These are phyloP conservation scores for Tineola bisselliella DNA, from an alignment of 2,888 invertebrate genomes.

Conservation along the genomic window DNA sequence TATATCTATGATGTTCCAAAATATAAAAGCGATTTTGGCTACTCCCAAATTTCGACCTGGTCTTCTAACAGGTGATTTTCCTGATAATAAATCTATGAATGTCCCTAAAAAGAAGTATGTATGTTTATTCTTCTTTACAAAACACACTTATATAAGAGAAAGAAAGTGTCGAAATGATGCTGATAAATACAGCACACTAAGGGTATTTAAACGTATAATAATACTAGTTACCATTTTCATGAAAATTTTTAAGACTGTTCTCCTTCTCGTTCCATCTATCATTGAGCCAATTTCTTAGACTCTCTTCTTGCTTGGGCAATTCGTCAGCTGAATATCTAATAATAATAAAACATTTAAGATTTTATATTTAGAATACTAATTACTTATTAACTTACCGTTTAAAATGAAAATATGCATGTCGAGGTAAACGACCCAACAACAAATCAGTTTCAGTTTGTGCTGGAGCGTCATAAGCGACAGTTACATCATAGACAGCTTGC, in stretches of 20 bases:
- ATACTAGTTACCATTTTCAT: constrained; percentile 64
- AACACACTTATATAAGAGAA: too few relatives aligned
- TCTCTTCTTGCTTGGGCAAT: constrained; percentile 67
- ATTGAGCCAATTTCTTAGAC: constrained; percentile 71
- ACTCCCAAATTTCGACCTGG: constrained; percentile 31
- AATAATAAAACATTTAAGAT: constrained; percentile 15
- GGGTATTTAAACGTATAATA: too few relatives aligned
- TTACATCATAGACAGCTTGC: constrained; percentile 85
- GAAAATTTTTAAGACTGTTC: constrained; percentile 66
- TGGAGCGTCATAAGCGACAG: constrained; percentile 82
- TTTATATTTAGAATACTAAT: too few relatives aligned
- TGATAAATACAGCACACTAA: too few relatives aligned
- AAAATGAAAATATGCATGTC: constrained; percentile 80
- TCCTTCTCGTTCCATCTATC: constrained; percentile 76
- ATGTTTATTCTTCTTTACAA: not conserved
- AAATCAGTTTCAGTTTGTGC: constrained; percentile 81
- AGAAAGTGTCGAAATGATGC: too few relatives aligned
- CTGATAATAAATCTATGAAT: constrained; percentile 39
- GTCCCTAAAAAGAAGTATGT: constrained; percentile 30
- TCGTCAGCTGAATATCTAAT: constrained; percentile 68
- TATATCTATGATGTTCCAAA: constrained; percentile 72
- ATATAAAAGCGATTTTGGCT: constrained; percentile 63
- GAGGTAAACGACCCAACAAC: constrained; percentile 75
- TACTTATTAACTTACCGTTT: constrained; percentile 61
- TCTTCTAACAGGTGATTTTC: constrained; percentile 30